A percentile compares a stretch with the other conserved stretches of the same genome.
These are phyloP conservation scores for Ciconia stormi DNA, from an alignment of 2,113 vertebrate species.

Conservation along the genomic window DNA sequence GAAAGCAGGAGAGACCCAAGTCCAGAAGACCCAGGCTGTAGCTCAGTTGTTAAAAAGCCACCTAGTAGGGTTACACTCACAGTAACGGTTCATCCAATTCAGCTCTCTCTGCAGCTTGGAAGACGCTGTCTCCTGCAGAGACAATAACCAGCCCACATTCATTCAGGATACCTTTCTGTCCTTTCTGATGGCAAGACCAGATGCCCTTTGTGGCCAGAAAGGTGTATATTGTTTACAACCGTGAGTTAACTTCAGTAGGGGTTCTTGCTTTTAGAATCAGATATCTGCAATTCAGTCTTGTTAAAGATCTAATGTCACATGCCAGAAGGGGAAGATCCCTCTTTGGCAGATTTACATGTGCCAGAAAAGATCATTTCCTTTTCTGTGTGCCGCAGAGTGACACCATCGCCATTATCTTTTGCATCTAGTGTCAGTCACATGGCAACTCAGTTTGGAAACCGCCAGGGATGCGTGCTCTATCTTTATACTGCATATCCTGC, in stretches of 20 bases:
- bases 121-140: background rate
- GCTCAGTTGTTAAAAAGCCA: background rate
- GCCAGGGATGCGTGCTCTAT: background rate
- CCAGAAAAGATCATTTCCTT: background rate
- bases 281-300: background rate
- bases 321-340: background rate
- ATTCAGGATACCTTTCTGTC: background rate
- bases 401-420: background rate
- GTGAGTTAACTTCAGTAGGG: background rate
- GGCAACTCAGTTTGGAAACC: background rate
- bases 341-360: background rate
- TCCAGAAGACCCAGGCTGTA: background rate
- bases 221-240: background rate
- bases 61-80: background rate
- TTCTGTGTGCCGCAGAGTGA: background rate
- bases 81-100: background rate
- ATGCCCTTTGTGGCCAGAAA: background rate
- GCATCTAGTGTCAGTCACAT: background rate
- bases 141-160: background rate
- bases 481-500: background rate
- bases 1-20: background rate
- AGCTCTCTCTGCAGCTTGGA: background rate
- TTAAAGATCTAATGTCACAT: background rate
- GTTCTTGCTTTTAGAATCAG: background rate
- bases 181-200: background rate